Evolutionary conservation across 2,888 invertebrate species (phyloP), one percentile per base, ranked within the genome.

Genomic region (Oithona nana): DNA sequence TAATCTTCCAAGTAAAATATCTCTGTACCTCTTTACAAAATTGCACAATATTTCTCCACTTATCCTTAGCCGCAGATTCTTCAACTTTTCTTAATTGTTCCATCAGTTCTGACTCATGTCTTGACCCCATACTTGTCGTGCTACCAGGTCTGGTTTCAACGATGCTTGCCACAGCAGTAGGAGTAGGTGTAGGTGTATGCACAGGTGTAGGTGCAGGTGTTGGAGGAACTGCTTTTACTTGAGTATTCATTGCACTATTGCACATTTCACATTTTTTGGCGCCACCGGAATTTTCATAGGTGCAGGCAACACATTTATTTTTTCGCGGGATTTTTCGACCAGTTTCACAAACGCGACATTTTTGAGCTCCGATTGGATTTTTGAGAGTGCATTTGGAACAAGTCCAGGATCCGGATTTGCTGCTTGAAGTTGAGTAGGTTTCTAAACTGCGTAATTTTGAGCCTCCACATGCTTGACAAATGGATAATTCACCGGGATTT

Each of bases 41-140:
- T 62, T 84, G 81, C 54, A 92, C 81, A 64, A 94, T 94, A 69
- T 87, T 83, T 70, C 89, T 84, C 89, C 92, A 93, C 71, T 87
- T 86, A 68, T 87, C 84, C 71, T 84, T 79, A 3, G 90, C 90
- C 71, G 89, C 84, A 66, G 83, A 82, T 71, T 93, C 92, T 70
- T 92, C 90, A 55, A 84, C 78, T 63, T 86, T 78, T 0, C 89
- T 75, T 57, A 88, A 74, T 65, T 87, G 84, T 70, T 87, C 87
- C 83, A 87, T 86, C 3, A 86, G 80, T 52, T 84, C 83, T 68
- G 86, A 86, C 69, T 86, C 86, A 67, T 83, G 82, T 1, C 82
- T 66, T 22, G 54, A 54, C 13, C 24, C 54, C 54, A 54, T 54
- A 26, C 24, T 24, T 2, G 26, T 26, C 3, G 26, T 54, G 54